Conservation (phyloP, 2,888 invertebrate species). For the Colostygia pectinataria region DNA sequence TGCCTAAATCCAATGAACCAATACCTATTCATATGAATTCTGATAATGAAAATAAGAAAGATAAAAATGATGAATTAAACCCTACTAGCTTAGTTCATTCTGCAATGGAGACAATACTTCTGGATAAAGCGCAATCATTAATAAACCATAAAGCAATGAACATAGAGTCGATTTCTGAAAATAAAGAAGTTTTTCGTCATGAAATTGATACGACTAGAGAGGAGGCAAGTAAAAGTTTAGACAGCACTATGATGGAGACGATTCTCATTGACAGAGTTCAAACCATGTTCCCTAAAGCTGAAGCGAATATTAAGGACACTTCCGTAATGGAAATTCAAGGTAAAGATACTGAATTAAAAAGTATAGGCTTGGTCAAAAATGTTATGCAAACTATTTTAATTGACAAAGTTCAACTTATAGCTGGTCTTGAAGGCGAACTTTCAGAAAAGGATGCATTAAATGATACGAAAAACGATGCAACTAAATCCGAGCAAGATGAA, state of each 20-base stretch:
- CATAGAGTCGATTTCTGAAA: neutral
- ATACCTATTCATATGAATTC: constrained; percentile 13
- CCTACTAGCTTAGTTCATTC: constrained; percentile 59
- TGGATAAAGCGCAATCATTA: constrained; percentile 18
- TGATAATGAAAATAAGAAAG: constrained; percentile 5
- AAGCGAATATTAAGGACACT: constrained; percentile 20
- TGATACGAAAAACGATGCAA: neutral
- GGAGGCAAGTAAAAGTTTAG: constrained; percentile 39
- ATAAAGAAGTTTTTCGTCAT: neutral
- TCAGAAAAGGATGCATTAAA: neutral
- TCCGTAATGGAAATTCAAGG: neutral
- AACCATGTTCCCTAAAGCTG: constrained; percentile 28
- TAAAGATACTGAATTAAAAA: constrained; percentile 17
- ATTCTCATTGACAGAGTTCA: constrained; percentile 34
- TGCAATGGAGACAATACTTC: constrained; percentile 35
- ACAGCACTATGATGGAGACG: constrained; percentile 51
- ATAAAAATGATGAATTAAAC: constrained; percentile 2
- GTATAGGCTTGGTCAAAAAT: constrained; percentile 52
- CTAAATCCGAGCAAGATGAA: neutral
- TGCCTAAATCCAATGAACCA: constrained; percentile 32
- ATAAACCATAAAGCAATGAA: constrained; percentile 14
- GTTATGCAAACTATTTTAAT: constrained; percentile 78
- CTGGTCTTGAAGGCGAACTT: neutral
- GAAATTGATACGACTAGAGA: neutral
- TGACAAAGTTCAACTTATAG: constrained; percentile 51